Base-by-base conservation (phyloP, 2,888 invertebrate species). In the Mayetiola destructor region DNA sequence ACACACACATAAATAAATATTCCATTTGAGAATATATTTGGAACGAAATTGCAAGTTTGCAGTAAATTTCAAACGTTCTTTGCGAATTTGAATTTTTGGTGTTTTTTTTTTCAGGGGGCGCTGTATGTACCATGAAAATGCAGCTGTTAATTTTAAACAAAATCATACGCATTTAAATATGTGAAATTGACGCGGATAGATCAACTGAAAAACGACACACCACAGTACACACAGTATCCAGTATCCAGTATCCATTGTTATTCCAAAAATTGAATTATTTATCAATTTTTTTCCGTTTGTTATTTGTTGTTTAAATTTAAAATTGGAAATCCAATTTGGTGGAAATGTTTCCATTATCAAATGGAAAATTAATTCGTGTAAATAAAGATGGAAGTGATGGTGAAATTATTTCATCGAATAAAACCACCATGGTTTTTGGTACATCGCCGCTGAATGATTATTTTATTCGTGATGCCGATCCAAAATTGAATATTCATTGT, bases 241-340 rank as follows among this genome's bases (percentile, higher is more conserved):
- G n/a, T n/a, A n/a, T n/a, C n/a, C n/a, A n/a, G n/a, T n/a, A n/a
- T n/a, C n/a, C n/a, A n/a, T n/a, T n/a, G n/a, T n/a, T n/a, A n/a
- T n/a, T n/a, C n/a, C n/a, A n/a, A n/a, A n/a, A n/a, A n/a, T n/a
- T n/a, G n/a, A n/a, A n/a, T n/a, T n/a, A n/a, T n/a, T n/a, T n/a
- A n/a, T n/a, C n/a, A n/a, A n/a, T n/a, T n/a, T n/a, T n/a, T n/a
- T n/a, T n/a, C n/a, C n/a, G n/a, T n/a, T n/a, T n/a, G n/a, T n/a
- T n/a, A n/a, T n/a, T n/a, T n/a, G n/a, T n/a, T n/a, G n/a, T 70
- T 88, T 35, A 35, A 35, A 35, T 12, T 35, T 35, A 12, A 35
- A 35, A 35, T 35, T 35, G 35, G 35, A 35, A 35, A 35, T 35
- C 35, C 30, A n/a, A 30, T 53, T 53, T 32, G 6, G 54, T 6